Evolutionary conservation across 1,140 invertebrate genomes (phyloP).

Genomic region (Drosophila parabipectinata): DNA sequence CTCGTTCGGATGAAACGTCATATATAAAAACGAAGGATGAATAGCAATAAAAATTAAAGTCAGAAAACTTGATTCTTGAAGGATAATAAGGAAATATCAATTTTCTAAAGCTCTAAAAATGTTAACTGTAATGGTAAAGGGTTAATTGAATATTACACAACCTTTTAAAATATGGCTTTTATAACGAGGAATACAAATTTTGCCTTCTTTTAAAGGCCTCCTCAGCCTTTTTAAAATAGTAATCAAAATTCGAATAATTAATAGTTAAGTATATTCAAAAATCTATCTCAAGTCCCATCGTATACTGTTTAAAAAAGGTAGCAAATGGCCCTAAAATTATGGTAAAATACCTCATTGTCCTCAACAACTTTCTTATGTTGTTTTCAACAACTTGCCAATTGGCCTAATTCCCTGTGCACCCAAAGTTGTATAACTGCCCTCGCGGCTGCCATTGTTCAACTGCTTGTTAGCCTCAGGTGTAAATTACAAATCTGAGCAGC

Average conservation of each 20-base stretch:
- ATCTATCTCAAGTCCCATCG: too few species aligned
- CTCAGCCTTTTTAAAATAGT: too few species aligned
- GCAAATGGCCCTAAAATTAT: background rate
- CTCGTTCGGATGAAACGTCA: background rate
- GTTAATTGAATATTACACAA: too few species aligned
- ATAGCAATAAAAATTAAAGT: background rate
- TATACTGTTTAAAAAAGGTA: too few species aligned
- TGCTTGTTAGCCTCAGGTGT: constrained; percentile 65
- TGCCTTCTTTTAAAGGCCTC: too few species aligned
- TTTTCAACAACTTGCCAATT: constrained; percentile 21
- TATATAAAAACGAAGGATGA: constrained; percentile 1
- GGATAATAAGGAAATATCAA: background rate
- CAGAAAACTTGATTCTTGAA: background rate
- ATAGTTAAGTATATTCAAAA: too few species aligned
- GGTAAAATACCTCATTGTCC: background rate
- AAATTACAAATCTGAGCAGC: constrained; percentile 78
- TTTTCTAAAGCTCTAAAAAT: too few species aligned
- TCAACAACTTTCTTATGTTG: constrained; percentile 2
- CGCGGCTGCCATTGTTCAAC: constrained; percentile 47
- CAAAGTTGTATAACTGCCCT: constrained; percentile 37
- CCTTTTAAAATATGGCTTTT: too few species aligned
- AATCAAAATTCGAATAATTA: too few species aligned
- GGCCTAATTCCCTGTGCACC: constrained; percentile 15
- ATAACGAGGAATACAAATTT: too few species aligned
- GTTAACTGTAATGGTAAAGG: too few species aligned